These are phyloP conservation scores for Bathynomus jamesi DNA, from an alignment of 1,140 invertebrate genomes.

Conservation along the genomic window DNA sequence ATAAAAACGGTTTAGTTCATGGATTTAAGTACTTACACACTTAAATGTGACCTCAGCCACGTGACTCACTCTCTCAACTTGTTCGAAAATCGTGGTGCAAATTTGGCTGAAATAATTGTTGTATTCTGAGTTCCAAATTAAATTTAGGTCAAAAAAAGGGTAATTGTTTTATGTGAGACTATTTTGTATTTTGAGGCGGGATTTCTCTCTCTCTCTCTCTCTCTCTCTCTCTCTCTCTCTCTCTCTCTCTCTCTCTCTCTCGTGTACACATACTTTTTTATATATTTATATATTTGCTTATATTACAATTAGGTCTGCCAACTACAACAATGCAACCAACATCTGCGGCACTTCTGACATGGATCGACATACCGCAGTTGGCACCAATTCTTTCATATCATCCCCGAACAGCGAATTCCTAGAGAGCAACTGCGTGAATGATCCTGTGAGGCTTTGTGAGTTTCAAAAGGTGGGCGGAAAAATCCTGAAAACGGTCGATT, in stretches of 20 bases:
- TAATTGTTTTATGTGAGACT: not conserved
- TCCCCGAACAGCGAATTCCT: constrained; percentile 36
- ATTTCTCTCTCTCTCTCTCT: too few relatives aligned
- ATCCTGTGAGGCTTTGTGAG: constrained; percentile 49
- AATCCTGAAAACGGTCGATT: constrained; percentile 50
- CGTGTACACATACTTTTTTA: not conserved
- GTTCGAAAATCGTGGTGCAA: too few relatives aligned
- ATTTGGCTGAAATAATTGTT: too few relatives aligned
- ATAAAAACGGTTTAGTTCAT: too few relatives aligned
- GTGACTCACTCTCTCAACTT: too few relatives aligned
- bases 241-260: too few relatives aligned
- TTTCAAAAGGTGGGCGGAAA: constrained; percentile 45
- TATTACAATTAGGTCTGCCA: constrained; percentile 44
- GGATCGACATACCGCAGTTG: constrained; percentile 45
- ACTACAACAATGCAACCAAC: constrained; percentile 44
- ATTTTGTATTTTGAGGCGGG: not conserved
- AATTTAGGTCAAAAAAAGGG: not conserved
- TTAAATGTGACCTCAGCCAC: too few relatives aligned
- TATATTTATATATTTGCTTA: not conserved
- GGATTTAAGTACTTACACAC: too few relatives aligned
- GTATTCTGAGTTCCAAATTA: too few relatives aligned
- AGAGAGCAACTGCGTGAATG: constrained; percentile 49
- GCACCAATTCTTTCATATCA: constrained; percentile 36
- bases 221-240: too few relatives aligned
- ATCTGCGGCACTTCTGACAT: constrained; percentile 48